Conservation (phyloP, 2,113 vertebrate species). For the Thymallus thymallus region DNA sequence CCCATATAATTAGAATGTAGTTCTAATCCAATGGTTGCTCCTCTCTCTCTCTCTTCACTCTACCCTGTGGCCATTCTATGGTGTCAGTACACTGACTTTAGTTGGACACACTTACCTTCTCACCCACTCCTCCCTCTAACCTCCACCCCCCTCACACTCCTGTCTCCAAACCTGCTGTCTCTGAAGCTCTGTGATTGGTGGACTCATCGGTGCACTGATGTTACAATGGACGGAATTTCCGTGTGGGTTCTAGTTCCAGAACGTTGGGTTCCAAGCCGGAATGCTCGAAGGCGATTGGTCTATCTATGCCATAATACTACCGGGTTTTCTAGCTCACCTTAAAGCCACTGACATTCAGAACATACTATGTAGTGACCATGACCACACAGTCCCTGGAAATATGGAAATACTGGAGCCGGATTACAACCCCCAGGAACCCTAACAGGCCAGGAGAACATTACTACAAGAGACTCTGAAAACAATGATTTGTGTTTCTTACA, state of each 20-base stretch:
- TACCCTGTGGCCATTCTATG: background rate
- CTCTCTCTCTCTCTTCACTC: background rate
- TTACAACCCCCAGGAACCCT: background rate
- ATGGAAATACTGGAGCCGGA: slow-evolving; percentile 1
- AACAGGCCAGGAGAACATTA: slow-evolving; percentile 13
- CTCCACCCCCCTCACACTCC: background rate
- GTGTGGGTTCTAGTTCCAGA: background rate
- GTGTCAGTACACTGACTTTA: background rate
- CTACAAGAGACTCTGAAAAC: slow-evolving; percentile 47
- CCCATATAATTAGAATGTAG: no score
- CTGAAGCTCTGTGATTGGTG: slow-evolving; percentile 3
- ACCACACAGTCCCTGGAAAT: slow-evolving; percentile 19
- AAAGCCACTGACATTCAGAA: background rate
- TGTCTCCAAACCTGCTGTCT: background rate
- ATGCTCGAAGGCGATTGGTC: background rate
- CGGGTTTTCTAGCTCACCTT: background rate
- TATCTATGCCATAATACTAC: background rate
- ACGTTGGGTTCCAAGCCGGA: background rate
- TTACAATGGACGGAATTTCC: background rate
- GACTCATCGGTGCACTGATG: background rate
- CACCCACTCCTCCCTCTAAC: background rate
- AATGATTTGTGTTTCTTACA: slow-evolving; percentile 32
- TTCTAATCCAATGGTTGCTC: background rate
- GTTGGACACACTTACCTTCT: background rate
- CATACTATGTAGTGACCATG: no score